A percentile compares a stretch with the other conserved stretches of the same genome.
Evolutionary conservation across 2,113 vertebrate species (phyloP).

Genomic region (Nesogale talazaci): DNA sequence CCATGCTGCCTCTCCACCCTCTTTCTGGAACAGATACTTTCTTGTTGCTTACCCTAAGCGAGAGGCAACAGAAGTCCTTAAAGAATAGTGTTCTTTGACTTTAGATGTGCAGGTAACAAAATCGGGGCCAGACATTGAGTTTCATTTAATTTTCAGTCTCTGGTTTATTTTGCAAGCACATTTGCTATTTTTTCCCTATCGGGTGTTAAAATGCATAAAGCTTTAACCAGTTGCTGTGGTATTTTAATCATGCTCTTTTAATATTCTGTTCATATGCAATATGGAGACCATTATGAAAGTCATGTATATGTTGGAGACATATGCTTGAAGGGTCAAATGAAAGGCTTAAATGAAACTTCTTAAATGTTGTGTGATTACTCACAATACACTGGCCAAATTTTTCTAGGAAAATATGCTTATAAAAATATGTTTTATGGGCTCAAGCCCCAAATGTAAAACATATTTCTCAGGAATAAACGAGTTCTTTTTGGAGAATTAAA

Average conservation of each 20-base stretch:
- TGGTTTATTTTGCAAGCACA: neutral
- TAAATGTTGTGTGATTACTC: constrained; percentile 3
- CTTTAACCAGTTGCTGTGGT: constrained; percentile 18
- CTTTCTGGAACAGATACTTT: neutral
- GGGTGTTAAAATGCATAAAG: constrained; percentile 54
- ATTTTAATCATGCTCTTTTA: constrained; percentile 38
- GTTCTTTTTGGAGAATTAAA: constrained; percentile 45
- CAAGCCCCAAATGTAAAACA: constrained; percentile 67
- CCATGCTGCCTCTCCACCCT: no score
- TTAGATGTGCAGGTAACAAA: constrained; percentile 27
- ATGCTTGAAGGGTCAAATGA: constrained; percentile 30
- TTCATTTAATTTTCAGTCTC: neutral
- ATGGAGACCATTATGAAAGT: constrained; percentile 53
- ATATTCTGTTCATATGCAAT: constrained; percentile 48
- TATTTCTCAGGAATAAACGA: constrained; percentile 63
- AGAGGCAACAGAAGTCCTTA: neutral
- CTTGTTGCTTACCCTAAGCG: neutral
- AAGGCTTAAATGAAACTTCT: constrained; percentile 54
- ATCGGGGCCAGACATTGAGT: neutral
- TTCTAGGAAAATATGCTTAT: constrained; percentile 54
- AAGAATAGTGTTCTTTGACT: neutral
- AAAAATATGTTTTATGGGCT: constrained; percentile 64
- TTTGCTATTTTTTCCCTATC: constrained; percentile 16
- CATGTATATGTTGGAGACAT: constrained; percentile 16
- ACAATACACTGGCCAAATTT: constrained; percentile 22